These are phyloP conservation scores for Philaethria dido DNA, from an alignment of 2,888 invertebrate species.

Conservation along the genomic window DNA sequence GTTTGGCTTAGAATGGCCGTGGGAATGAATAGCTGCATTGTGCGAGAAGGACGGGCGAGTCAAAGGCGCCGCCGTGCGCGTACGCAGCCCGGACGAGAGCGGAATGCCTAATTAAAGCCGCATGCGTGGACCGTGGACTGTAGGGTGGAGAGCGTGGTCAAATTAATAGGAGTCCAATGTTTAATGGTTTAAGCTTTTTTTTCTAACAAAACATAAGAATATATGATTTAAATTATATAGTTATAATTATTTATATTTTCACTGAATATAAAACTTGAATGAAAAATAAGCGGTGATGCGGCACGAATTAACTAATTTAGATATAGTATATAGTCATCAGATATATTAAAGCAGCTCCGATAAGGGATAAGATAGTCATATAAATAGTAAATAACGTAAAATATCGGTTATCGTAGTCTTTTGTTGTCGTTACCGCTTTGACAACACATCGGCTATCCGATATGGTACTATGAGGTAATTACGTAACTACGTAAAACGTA, in stretches of 20 bases:
- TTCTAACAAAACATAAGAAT: background rate
- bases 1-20: conserved; percentile 53
- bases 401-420: background rate
- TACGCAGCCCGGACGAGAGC: conserved; percentile 76
- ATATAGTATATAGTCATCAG: conserved; percentile 5
- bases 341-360: conserved; percentile 27
- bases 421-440: too few relatives aligned
- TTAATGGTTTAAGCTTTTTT: background rate
- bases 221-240: background rate
- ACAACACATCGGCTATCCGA: too few relatives aligned
- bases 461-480: background rate
- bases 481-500: too few relatives aligned
- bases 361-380: conserved; percentile 24
- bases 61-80: conserved; percentile 79
- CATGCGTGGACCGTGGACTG: conserved; percentile 80
- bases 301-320: background rate
- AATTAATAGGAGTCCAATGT: conserved; percentile 31
- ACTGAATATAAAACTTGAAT: background rate
- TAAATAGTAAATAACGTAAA: conserved; percentile 30
- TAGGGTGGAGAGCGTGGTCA: conserved; percentile 51
- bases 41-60: conserved; percentile 70
- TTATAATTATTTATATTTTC: too few relatives aligned
- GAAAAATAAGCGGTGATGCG: background rate
- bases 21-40: conserved; percentile 78
- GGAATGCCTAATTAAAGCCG: conserved; percentile 83